Base-by-base conservation (phyloP, 2,888 invertebrate species). In the Nephrotoma guestfalica region DNA sequence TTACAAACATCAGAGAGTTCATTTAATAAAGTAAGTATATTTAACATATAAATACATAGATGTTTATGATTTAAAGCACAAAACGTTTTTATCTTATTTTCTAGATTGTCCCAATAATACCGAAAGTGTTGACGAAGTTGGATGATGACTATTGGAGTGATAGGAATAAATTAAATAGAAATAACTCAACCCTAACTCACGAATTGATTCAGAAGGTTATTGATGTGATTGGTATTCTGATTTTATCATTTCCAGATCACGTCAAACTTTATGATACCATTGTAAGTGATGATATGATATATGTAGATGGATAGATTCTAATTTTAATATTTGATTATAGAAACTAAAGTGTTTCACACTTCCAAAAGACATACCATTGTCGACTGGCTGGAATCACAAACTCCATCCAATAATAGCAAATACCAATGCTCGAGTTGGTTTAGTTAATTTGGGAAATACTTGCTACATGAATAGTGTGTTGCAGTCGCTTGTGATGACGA, bases 391-490 rank as follows among this genome's bases (percentile, higher is more conserved):
- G 91, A 91, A 88, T 41, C 88, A 88, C 83, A 90, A 86, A 42
- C 87, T 87, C 0, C 18, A 71, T 71, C 71, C 71, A 9, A 71
- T 71, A 88, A 88, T 88, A 0, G 40, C 86, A 45, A 87, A 85
- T n/a, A 89, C 89, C 7, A 91, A 91, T 87, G 90, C 90, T 6
- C 90, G 90, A 43, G 95, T 96, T 4, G 97, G 97, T 1, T 93
- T 97, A 40, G 93, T 94, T 57, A 97, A 97, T 92, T 92, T 97
- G 71, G 97, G 97, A 42, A 97, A 97, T 89, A 97, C 97, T 0
- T 97, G 97, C 90, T 97, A 97, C 89, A 96, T 97, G 95, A 97
- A 97, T 91, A 96, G 96, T 90, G 95, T 97, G 1, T 91, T 97
- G 87, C 97, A 97, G 90, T 96, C 97, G 0, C 92, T 97, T 71